Evolutionary conservation across 53 echinoderm and acorn worm species (phyloP).

Genomic region (Paracentrotus lividus): DNA sequence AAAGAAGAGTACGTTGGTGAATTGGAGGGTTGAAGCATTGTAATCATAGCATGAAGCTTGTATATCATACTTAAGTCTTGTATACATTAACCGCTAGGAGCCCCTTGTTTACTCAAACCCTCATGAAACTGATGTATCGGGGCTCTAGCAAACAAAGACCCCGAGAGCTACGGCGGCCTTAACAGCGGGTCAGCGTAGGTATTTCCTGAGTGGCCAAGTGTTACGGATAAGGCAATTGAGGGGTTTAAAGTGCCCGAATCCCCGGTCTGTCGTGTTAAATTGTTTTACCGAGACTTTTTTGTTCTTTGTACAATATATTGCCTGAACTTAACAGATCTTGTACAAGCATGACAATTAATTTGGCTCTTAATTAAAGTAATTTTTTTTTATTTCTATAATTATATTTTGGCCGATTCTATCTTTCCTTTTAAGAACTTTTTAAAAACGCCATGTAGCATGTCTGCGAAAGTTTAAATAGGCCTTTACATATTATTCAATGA

Average conservation of each 20-base stretch:
- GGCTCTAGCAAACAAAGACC: constrained; percentile 53
- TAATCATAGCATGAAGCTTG: not conserved
- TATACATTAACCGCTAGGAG: constrained; percentile 7
- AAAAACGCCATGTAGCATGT: no score
- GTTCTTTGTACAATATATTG: not conserved
- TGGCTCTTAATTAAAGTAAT: no score
- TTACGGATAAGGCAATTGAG: constrained; percentile 26
- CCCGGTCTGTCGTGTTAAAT: constrained; percentile 16
- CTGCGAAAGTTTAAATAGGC: no score
- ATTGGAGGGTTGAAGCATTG: not conserved
- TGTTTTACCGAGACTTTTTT: constrained; percentile 44
- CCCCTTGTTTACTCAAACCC: constrained; percentile 45
- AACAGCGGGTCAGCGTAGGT: constrained; percentile 51
- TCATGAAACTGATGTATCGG: constrained; percentile 28
- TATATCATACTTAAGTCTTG: not conserved
- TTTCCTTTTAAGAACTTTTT: no score
- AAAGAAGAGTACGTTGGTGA: not conserved
- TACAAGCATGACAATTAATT: not conserved
- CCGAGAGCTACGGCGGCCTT: constrained; percentile 27
- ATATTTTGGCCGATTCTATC: no score
- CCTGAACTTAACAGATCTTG: not conserved
- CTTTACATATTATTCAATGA: no score
- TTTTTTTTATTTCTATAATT: no score
- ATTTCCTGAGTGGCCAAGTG: constrained; percentile 5
- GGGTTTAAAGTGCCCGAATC: not conserved